Conservation (phyloP, 2,113 vertebrate genomes). For the Blennius ocellaris region DNA sequence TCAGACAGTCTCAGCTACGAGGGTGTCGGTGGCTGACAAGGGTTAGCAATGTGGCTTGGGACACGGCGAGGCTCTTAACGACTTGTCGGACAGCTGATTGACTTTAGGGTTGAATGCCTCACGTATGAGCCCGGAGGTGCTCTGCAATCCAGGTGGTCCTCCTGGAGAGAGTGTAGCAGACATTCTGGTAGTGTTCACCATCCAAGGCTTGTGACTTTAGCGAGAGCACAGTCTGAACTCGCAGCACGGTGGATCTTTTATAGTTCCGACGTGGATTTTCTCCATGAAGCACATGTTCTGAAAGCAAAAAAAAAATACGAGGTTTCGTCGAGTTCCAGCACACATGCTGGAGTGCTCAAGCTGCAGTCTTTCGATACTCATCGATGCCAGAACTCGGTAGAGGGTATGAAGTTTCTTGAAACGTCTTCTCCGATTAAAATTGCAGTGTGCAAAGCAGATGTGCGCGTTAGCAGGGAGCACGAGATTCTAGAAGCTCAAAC, state of each 20-base stretch:
- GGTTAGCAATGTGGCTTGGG: constrained; percentile 61
- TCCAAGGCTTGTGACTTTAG: too few relatives aligned
- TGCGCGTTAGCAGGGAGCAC: background rate
- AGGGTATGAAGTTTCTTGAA: constrained; percentile 27
- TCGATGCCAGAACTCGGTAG: constrained; percentile 25
- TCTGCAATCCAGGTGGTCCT: constrained; percentile 23
- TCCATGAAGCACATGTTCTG: constrained; percentile 24
- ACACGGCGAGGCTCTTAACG: constrained; percentile 57
- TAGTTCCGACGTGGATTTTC: background rate
- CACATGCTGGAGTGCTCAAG: background rate
- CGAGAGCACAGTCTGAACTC: background rate
- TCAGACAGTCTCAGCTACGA: constrained; percentile 33
- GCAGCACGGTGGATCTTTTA: constrained; percentile 1
- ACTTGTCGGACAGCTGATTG: constrained; percentile 51
- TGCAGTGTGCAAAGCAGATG: constrained; percentile 15
- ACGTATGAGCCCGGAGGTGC: constrained; percentile 16
- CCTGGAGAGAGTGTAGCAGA: background rate
- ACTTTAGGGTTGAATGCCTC: constrained; percentile 27
- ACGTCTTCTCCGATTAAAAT: constrained; percentile 29
- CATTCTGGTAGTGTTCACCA: background rate
- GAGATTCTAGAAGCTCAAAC: background rate
- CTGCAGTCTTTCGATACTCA: background rate
- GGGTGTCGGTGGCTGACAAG: constrained; percentile 53
- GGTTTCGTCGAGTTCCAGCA: constrained; percentile 5
- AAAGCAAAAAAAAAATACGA: background rate